Percentiles rank a stretch among this genome's conserved stretches.
These are phyloP conservation scores for Rhyzopertha dominica DNA, from an alignment of 1,140 invertebrate genomes.

Conservation along the genomic window DNA sequence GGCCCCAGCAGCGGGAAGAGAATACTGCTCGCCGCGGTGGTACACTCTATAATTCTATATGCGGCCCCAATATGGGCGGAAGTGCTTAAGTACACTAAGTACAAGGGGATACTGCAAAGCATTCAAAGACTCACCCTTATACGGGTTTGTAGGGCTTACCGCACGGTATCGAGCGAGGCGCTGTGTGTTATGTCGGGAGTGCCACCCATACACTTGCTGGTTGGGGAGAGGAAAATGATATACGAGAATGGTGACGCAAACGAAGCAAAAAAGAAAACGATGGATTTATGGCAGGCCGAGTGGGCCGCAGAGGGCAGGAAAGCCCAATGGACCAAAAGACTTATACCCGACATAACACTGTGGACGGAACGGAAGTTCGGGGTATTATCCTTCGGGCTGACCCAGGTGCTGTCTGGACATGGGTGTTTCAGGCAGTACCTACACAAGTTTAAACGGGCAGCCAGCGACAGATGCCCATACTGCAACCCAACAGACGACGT, in stretches of 20 bases:
- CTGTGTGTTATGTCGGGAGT: constrained; percentile 20
- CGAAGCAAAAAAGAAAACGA: constrained; percentile 7
- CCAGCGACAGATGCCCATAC: no score
- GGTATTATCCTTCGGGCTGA: constrained; percentile 25
- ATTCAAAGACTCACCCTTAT: constrained; percentile 19
- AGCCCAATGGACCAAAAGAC: constrained; percentile 17
- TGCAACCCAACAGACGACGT: no score
- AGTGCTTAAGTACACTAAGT: constrained; percentile 13
- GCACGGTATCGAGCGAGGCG: constrained; percentile 27
- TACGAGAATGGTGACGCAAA: neutral
- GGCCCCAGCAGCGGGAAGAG: constrained; percentile 10
- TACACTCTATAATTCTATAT: constrained; percentile 24
- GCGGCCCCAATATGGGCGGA: constrained; percentile 26
- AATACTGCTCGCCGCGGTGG: constrained; percentile 19
- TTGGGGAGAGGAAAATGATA: constrained; percentile 1
- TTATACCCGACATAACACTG: constrained; percentile 10
- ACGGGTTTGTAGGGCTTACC: constrained; percentile 20
- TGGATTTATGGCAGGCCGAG: constrained; percentile 14
- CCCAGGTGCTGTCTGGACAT: constrained; percentile 34
- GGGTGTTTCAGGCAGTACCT: constrained; percentile 28
- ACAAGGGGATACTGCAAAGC: constrained; percentile 17
- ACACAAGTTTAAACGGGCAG: no score
- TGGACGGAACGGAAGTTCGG: constrained; percentile 24
- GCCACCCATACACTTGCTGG: constrained; percentile 22
- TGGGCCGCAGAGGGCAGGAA: constrained; percentile 2